These are phyloP conservation scores for Zaprionus inermis DNA, from an alignment of 1,140 invertebrate species.

Conservation along the genomic window DNA sequence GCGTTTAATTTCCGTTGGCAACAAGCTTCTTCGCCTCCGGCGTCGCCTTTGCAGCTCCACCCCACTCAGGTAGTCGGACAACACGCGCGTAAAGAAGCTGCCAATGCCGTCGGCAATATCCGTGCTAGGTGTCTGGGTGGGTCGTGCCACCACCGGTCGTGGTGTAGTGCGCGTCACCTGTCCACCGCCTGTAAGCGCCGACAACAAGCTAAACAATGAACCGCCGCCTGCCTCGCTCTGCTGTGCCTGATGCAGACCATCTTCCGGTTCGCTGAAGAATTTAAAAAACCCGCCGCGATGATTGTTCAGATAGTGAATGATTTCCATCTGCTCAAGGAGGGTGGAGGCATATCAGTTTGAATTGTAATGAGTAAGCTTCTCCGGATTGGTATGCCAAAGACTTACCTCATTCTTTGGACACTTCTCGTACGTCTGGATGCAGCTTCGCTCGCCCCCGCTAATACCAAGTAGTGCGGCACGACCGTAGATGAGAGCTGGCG, in stretches of 20 bases:
- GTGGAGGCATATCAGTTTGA: conserved; percentile 18
- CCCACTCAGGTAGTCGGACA: conserved; percentile 76
- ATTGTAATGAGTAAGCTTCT: conserved; percentile 45
- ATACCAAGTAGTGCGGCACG: conserved; percentile 90
- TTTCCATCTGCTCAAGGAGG: conserved; percentile 85
- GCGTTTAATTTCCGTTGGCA: conserved; percentile 65
- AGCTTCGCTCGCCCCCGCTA: conserved; percentile 87
- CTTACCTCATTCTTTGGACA: conserved; percentile 88
- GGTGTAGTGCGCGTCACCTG: conserved; percentile 51
- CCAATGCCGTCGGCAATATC: conserved; percentile 78
- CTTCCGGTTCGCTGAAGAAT: conserved; percentile 87
- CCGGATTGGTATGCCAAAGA: neutral
- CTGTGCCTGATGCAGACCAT: conserved; percentile 44
- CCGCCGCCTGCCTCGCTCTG: conserved; percentile 51
- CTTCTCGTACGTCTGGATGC: conserved; percentile 88
- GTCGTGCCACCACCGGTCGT: conserved; percentile 41
- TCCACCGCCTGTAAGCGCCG: conserved; percentile 70
- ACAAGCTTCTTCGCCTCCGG: conserved; percentile 49
- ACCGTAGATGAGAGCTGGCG: conserved; percentile 89
- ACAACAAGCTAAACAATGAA: conserved; percentile 74
- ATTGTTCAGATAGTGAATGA: conserved; percentile 92
- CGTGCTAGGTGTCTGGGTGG: conserved; percentile 63
- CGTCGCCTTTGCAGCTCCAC: conserved; percentile 70
- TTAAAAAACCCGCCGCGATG: conserved; percentile 93
- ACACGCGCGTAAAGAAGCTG: conserved; percentile 75